These are phyloP conservation scores for Plagodis pulveraria DNA, from an alignment of 2,888 invertebrate species.

Conservation along the genomic window DNA sequence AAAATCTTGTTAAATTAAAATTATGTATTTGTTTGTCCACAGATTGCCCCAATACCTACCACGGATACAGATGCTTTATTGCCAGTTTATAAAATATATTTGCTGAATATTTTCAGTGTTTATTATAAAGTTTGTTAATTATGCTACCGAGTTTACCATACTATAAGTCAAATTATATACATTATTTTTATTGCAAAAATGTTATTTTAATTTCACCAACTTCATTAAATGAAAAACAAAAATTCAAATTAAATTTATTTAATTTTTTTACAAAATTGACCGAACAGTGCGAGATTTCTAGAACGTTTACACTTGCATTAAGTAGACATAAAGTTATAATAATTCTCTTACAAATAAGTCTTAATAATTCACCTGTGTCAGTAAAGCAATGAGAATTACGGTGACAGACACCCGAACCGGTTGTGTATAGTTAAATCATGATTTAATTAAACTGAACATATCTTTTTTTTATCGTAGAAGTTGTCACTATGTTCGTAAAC, in stretches of 20 bases:
- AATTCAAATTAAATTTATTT: slow-evolving; percentile 80
- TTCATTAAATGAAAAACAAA: slow-evolving; percentile 58
- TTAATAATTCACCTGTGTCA: slow-evolving; percentile 81
- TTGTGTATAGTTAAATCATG: slow-evolving; percentile 75
- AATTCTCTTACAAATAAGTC: slow-evolving; percentile 83
- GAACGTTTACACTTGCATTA: slow-evolving; percentile 85
- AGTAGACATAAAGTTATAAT: slow-evolving; percentile 84
- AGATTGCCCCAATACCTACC: slow-evolving; percentile 63
- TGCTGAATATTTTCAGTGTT: slow-evolving; percentile 84
- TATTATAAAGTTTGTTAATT: slow-evolving; percentile 81
- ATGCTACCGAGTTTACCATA: slow-evolving; percentile 82
- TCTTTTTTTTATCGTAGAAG: slow-evolving; percentile 61
- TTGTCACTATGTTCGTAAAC: slow-evolving; percentile 80
- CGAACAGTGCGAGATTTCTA: slow-evolving; percentile 86
- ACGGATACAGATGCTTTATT: slow-evolving; percentile 79
- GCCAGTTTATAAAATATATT: slow-evolving; percentile 80
- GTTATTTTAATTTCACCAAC: slow-evolving; percentile 54
- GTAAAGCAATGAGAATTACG: slow-evolving; percentile 72
- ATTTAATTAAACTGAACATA: slow-evolving; percentile 71
- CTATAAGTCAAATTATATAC: slow-evolving; percentile 82
- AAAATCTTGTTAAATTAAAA: slow-evolving; percentile 3
- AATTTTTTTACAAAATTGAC: slow-evolving; percentile 85
- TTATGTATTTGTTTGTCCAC: slow-evolving; percentile 50
- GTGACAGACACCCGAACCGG: slow-evolving; percentile 60
- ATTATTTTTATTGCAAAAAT: slow-evolving; percentile 80